A percentile compares a stretch with the other conserved stretches of the same genome.
These are phyloP conservation scores for Orchestes rusci DNA, from an alignment of 2,888 invertebrate species.

Conservation along the genomic window DNA sequence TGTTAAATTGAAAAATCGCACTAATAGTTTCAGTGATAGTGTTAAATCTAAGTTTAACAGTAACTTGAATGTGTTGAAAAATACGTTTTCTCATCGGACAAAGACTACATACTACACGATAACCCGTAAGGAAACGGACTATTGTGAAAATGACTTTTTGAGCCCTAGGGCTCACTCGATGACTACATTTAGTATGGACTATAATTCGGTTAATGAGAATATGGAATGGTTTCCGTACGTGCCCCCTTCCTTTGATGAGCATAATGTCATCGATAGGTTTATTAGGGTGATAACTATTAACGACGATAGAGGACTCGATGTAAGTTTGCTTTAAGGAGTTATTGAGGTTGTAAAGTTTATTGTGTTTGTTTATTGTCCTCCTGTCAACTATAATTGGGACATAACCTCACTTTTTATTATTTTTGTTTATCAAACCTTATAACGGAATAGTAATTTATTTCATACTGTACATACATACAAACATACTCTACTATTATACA, in stretches of 20 bases:
- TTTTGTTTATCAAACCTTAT: no score
- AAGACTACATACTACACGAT: constrained; percentile 39
- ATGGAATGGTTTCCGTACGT: constrained; percentile 45
- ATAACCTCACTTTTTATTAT: no score
- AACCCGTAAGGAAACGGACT: constrained; percentile 36
- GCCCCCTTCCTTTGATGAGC: constrained; percentile 45
- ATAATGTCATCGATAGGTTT: constrained; percentile 52
- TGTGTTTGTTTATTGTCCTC: constrained; percentile 11
- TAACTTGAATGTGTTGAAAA: constrained; percentile 39
- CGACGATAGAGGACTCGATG: constrained; percentile 41
- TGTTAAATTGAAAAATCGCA: constrained; percentile 43
- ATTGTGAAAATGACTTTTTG: constrained; percentile 45
- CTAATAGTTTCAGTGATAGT: constrained; percentile 42
- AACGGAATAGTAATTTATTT: constrained; percentile 1
- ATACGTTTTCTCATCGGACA: constrained; percentile 38
- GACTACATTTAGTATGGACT: constrained; percentile 46
- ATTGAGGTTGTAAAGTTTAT: no score
- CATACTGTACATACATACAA: no score
- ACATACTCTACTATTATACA: no score
- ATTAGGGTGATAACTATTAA: constrained; percentile 49
- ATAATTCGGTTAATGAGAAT: constrained; percentile 48
- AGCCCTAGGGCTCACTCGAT: constrained; percentile 51
- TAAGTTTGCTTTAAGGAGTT: no score
- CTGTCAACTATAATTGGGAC: no score
- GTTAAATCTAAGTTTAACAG: constrained; percentile 40